A percentile compares a stretch with the other conserved stretches of the same genome.
Conservation (phyloP, 2,888 invertebrate genomes). For the Diaprepes abbreviatus region DNA sequence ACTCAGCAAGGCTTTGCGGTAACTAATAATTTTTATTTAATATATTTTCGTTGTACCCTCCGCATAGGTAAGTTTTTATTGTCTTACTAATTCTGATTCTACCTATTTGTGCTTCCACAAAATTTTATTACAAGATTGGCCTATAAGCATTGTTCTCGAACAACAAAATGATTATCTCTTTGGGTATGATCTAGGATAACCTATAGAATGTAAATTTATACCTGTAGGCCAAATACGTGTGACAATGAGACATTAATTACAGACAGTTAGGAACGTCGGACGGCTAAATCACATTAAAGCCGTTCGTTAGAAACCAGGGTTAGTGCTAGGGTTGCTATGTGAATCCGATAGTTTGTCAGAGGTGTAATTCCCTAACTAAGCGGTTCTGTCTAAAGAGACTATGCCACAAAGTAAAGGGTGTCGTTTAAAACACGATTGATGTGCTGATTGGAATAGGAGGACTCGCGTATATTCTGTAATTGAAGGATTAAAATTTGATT, state of each 20-base stretch:
- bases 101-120: no score
- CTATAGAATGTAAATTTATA: slow-evolving; percentile 39
- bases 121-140: no score
- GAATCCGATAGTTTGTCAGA: slow-evolving; percentile 18
- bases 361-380: slow-evolving; percentile 11
- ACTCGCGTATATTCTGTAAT: neutral
- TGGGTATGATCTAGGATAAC: slow-evolving; percentile 2
- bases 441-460: neutral
- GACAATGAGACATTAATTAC: slow-evolving; percentile 46
- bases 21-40: no score
- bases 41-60: no score
- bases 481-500: neutral
- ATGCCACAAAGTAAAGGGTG: slow-evolving; percentile 1
- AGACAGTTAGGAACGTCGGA: slow-evolving; percentile 22
- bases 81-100: no score
- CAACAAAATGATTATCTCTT: slow-evolving; percentile 7
- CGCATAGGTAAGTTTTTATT: no score
- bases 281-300: slow-evolving; percentile 35
- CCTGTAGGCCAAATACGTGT: slow-evolving; percentile 38
- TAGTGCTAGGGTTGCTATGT: slow-evolving; percentile 13
- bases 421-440: neutral
- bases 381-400: slow-evolving; percentile 18
- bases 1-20: no score
- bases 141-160: neutral
- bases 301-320: slow-evolving; percentile 23